These are phyloP conservation scores for Agrochola circellaris DNA, from an alignment of 2,888 invertebrate species.

Conservation along the genomic window DNA sequence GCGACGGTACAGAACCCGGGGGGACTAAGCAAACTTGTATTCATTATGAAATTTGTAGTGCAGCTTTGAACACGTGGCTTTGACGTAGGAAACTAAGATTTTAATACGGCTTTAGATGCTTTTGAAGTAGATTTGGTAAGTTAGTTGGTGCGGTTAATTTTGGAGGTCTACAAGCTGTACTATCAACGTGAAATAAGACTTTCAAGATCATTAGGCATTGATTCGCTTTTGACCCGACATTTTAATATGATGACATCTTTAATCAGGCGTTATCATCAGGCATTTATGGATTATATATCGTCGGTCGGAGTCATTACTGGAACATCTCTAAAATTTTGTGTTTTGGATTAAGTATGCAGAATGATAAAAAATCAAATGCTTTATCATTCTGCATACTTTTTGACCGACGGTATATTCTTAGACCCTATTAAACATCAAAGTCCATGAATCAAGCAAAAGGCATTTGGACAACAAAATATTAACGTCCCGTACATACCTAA, in stretches of 20 bases:
- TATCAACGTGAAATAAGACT: neutral
- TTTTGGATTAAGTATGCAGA: too few relatives aligned
- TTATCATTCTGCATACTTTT: too few relatives aligned
- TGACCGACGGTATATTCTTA: neutral
- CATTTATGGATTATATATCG: too few relatives aligned
- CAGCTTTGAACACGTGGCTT: constrained; percentile 65
- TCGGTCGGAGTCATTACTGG: too few relatives aligned
- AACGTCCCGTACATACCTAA: constrained; percentile 10
- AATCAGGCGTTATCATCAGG: too few relatives aligned
- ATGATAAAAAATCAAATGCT: too few relatives aligned
- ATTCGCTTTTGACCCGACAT: neutral
- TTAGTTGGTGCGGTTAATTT: neutral
- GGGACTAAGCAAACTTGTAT: constrained; percentile 59
- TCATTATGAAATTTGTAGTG: constrained; percentile 76
- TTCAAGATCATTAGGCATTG: neutral
- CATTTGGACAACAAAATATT: constrained; percentile 20
- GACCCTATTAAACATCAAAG: too few relatives aligned
- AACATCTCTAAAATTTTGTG: too few relatives aligned
- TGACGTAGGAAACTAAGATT: constrained; percentile 47
- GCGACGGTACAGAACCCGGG: constrained; percentile 55
- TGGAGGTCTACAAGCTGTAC: neutral
- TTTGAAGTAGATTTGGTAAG: constrained; percentile 25
- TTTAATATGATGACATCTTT: neutral
- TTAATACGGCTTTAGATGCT: constrained; percentile 42
- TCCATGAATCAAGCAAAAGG: neutral